These are phyloP conservation scores for Formicarius rufipectus DNA, from an alignment of 2,113 vertebrate genomes.

Conservation along the genomic window DNA sequence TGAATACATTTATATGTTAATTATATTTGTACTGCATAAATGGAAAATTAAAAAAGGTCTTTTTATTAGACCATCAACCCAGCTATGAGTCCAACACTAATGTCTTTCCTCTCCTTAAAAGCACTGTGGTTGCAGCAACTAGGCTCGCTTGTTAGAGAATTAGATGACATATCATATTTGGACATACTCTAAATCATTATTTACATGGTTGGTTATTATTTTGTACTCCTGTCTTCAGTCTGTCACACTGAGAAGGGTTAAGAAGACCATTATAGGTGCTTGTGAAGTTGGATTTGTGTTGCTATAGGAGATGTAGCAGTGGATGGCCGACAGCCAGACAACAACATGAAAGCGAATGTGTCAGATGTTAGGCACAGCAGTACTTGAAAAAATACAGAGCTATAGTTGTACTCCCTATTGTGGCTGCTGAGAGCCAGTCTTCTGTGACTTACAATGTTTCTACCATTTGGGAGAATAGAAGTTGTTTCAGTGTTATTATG, in stretches of 20 bases:
- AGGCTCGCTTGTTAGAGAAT: not conserved
- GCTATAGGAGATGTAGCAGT: not conserved
- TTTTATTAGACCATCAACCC: not conserved
- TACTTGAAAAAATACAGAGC: not conserved
- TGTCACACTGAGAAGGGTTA: conserved; percentile 14
- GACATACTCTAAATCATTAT: not conserved
- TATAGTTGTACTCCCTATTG: not conserved
- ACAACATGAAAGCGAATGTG: not conserved
- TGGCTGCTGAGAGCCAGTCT: not conserved
- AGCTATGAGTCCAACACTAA: not conserved
- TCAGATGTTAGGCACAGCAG: not conserved
- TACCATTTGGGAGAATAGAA: not conserved
- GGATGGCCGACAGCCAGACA: not conserved
- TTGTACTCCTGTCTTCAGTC: not conserved
- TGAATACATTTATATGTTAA: not conserved
- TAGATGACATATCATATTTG: not conserved
- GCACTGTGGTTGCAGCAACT: not conserved
- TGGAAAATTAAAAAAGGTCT: not conserved
- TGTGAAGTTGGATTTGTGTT: conserved; percentile 19
- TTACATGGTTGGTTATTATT: not conserved
- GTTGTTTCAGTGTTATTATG: not conserved
- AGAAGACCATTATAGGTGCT: not conserved
- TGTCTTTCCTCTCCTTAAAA: not conserved
- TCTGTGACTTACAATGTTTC: not conserved
- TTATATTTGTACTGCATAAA: not conserved